These are phyloP conservation scores for Zonotrichia leucophrys DNA, from an alignment of 2,113 vertebrate species.

Conservation along the genomic window DNA sequence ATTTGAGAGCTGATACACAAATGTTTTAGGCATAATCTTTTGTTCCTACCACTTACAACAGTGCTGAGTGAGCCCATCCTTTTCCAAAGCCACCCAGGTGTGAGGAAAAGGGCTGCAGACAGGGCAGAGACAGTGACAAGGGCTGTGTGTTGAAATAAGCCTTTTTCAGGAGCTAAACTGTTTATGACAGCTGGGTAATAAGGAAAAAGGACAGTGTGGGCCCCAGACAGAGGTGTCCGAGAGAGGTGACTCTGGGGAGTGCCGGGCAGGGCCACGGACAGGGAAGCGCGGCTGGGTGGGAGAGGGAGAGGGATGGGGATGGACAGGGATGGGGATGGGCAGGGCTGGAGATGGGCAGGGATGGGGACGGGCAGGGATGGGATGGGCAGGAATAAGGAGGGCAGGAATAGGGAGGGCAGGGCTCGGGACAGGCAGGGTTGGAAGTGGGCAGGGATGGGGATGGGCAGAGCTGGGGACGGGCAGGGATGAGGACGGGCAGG, in stretches of 20 bases:
- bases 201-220: fast-evolving
- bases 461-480: fast-evolving
- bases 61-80: not conserved
- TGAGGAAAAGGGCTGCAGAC: fast-evolving
- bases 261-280: fast-evolving
- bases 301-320: fast-evolving
- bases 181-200: not conserved
- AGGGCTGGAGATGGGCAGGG: too few species aligned
- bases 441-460: too few species aligned
- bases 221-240: fast-evolving
- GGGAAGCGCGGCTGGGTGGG: fast-evolving
- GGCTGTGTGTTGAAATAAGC: not conserved
- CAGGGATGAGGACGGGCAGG: too few species aligned
- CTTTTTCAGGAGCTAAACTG: not conserved
- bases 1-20: not conserved
- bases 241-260: fast-evolving
- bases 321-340: fast-evolving
- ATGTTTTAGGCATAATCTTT: not conserved
- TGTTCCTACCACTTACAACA: not conserved
- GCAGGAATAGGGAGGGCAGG: too few species aligned
- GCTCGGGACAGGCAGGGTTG: too few species aligned
- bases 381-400: too few species aligned
- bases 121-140: fast-evolving
- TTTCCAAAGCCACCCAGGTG: not conserved
- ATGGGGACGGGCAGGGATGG: fast-evolving